These are phyloP conservation scores for Drosophila tripunctata DNA, from an alignment of 2,888 invertebrate genomes.

Conservation along the genomic window DNA sequence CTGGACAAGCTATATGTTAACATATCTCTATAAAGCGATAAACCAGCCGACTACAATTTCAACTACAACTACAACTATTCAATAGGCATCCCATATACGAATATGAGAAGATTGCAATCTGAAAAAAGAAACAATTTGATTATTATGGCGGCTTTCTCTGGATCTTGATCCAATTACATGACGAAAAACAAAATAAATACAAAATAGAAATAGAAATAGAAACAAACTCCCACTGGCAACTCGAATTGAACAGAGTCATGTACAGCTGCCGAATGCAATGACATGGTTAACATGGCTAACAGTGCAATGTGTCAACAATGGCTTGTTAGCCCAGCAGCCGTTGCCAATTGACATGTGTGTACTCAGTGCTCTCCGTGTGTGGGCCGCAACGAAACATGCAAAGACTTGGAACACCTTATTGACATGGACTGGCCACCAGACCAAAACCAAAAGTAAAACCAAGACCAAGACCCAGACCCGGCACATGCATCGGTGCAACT, in stretches of 20 bases:
- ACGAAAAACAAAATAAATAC: slow-evolving; percentile 30
- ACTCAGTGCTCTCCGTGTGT: slow-evolving; percentile 44
- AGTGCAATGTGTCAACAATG: slow-evolving; percentile 79
- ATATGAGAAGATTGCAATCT: slow-evolving; percentile 14
- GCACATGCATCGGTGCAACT: background rate
- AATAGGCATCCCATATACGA: slow-evolving; percentile 16
- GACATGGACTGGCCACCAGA: slow-evolving; percentile 45
- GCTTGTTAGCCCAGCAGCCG: slow-evolving; percentile 71
- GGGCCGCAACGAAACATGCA: slow-evolving; percentile 51
- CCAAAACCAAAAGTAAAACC: background rate
- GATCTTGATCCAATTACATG: slow-evolving; percentile 60
- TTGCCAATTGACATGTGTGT: slow-evolving; percentile 48
- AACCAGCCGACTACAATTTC: slow-evolving; percentile 18
- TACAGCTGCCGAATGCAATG: slow-evolving; percentile 48
- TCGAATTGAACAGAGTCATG: slow-evolving; percentile 11
- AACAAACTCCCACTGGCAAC: slow-evolving; percentile 32
- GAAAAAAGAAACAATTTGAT: slow-evolving; percentile 49
- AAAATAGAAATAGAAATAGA: slow-evolving; percentile 30
- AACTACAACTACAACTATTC: slow-evolving; percentile 4
- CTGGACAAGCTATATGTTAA: slow-evolving; percentile 29
- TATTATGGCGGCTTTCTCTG: slow-evolving; percentile 38
- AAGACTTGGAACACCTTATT: slow-evolving; percentile 62
- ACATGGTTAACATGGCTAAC: slow-evolving; percentile 70
- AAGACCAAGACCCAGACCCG: background rate
- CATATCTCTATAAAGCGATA: slow-evolving; percentile 36